phyloP scores from a whole-genome alignment of 2,888 invertebrate genomes.

The Habrosyne pyritoides region DNA sequence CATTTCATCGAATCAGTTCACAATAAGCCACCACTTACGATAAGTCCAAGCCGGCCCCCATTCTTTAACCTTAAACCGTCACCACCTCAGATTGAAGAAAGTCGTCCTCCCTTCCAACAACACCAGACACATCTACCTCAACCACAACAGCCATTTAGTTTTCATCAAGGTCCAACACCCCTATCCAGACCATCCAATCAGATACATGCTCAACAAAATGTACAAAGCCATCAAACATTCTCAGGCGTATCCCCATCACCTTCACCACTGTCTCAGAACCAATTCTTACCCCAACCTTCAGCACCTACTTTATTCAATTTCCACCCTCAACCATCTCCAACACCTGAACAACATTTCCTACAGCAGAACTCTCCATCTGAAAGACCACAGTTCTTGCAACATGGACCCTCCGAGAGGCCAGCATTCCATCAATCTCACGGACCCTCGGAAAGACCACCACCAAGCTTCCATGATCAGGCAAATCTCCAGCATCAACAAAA shows the following conservation, averaged over 20 bases:
- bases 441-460: constrained; percentile 57
- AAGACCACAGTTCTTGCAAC: constrained; percentile 45
- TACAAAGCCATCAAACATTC: constrained; percentile 56
- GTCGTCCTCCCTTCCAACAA: constrained; percentile 68
- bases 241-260: constrained; percentile 53
- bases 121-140: constrained; percentile 54
- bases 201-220: constrained; percentile 42
- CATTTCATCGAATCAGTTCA: constrained; percentile 66
- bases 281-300: constrained; percentile 73
- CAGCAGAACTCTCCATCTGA: constrained; percentile 58
- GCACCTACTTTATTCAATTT: constrained; percentile 69
- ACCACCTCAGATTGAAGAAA: constrained; percentile 70
- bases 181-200: constrained; percentile 59
- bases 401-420: constrained; percentile 59
- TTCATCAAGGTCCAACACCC: constrained; percentile 70
- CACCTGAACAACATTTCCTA: constrained; percentile 55
- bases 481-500: constrained; percentile 71
- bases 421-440: constrained; percentile 54
- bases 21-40: constrained; percentile 64
- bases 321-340: constrained; percentile 66
- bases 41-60: constrained; percentile 65
- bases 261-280: constrained; percentile 59
- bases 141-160: constrained; percentile 71
- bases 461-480: constrained; percentile 53
- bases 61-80: constrained; percentile 76